These are phyloP conservation scores for Trachelus iudaicus DNA, from an alignment of 2,888 invertebrate genomes.

Conservation along the genomic window DNA sequence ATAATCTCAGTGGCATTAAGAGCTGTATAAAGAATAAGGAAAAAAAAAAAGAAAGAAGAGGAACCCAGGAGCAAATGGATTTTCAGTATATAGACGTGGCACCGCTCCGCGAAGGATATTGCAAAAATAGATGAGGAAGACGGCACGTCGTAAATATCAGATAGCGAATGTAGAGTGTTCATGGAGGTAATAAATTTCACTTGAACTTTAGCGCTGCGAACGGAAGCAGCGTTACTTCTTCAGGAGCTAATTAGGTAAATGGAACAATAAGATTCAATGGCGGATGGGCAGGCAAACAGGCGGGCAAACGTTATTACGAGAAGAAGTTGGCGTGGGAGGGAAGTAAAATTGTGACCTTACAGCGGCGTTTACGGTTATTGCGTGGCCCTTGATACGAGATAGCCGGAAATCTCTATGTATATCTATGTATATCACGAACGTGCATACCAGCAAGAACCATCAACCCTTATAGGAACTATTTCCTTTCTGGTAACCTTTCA, in stretches of 20 bases:
- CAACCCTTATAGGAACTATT: background rate
- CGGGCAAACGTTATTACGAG: background rate
- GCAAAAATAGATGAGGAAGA: background rate
- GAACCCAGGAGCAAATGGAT: background rate
- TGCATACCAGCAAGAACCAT: background rate
- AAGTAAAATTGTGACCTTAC: constrained; percentile 27
- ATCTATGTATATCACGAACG: background rate
- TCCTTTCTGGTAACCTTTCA: background rate
- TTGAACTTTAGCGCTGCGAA: background rate
- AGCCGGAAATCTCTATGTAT: background rate
- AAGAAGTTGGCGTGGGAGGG: background rate
- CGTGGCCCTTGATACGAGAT: constrained; percentile 17
- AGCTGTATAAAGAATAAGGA: background rate
- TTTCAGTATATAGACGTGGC: background rate
- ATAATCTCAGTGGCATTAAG: background rate
- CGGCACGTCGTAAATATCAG: background rate
- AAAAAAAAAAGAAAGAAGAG: background rate
- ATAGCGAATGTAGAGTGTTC: background rate
- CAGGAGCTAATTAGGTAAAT: constrained; percentile 37
- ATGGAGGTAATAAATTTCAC: background rate
- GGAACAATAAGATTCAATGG: constrained; percentile 28
- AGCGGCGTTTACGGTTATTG: constrained; percentile 36
- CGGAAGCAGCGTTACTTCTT: background rate
- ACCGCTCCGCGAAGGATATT: background rate
- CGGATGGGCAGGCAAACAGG: background rate